A percentile compares a stretch with the other conserved stretches of the same genome.
These are phyloP conservation scores for Dinocampus coccinellae DNA, from an alignment of 2,888 invertebrate genomes.

Conservation along the genomic window DNA sequence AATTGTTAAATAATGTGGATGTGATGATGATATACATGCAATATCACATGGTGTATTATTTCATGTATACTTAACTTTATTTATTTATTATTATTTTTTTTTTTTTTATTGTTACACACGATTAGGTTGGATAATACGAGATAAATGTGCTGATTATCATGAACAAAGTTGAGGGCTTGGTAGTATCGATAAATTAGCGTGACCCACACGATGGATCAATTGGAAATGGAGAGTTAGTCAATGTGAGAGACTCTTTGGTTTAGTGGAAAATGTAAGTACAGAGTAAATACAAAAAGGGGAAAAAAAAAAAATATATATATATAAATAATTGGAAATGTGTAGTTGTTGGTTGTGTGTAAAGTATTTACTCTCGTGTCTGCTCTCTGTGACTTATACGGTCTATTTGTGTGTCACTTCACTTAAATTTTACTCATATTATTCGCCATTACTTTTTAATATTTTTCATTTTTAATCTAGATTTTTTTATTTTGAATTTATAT, in stretches of 20 bases:
- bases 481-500: no score
- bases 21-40: no score
- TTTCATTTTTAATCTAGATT: neutral
- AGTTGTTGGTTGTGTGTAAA: neutral
- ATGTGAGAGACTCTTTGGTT: neutral
- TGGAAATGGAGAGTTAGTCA: neutral
- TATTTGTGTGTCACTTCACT: neutral
- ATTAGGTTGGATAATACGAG: constrained; percentile 18
- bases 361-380: neutral
- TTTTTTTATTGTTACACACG: no score
- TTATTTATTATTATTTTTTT: no score
- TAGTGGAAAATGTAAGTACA: neutral
- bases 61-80: no score
- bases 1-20: no score
- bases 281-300: neutral
- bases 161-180: constrained; percentile 23
- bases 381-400: neutral
- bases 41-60: no score
- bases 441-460: neutral
- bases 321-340: neutral
- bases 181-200: constrained; percentile 38
- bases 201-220: constrained; percentile 28
- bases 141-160: constrained; percentile 31
- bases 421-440: neutral
- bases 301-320: neutral